Conservation (phyloP, 2,113 vertebrate genomes). For the Azemiops feae region DNA sequence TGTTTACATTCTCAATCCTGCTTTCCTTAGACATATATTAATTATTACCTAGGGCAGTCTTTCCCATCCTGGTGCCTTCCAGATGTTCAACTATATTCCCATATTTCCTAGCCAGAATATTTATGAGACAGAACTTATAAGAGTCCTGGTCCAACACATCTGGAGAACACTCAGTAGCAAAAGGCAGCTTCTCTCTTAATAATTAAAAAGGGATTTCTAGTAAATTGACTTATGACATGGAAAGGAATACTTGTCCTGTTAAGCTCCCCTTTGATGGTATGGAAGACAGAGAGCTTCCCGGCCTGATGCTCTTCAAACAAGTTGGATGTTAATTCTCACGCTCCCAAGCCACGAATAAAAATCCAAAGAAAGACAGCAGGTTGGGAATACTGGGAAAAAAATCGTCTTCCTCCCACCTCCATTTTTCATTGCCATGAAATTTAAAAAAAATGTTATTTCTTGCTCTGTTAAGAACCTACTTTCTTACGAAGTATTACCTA, state of each 20-base stretch:
- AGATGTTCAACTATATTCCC: neutral
- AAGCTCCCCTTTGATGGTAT: accelerated
- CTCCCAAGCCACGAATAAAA: neutral
- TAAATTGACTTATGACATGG: neutral
- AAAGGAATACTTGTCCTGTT: neutral
- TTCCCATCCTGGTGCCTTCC: neutral
- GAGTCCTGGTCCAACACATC: neutral
- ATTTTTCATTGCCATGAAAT: neutral
- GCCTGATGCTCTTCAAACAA: neutral
- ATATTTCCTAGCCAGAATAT: neutral
- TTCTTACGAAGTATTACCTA: neutral
- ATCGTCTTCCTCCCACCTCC: neutral
- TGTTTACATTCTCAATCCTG: neutral
- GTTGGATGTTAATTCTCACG: neutral
- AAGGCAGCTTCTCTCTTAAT: neutral
- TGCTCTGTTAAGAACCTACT: neutral
- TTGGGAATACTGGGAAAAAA: neutral
- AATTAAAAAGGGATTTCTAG: accelerated
- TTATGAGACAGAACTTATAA: neutral
- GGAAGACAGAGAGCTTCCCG: neutral
- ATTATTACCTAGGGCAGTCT: neutral
- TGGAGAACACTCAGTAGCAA: neutral
- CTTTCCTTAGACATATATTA: neutral
- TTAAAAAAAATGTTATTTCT: neutral
- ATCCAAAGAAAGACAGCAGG: neutral